phyloP scores from a whole-genome alignment of 2,888 invertebrate genomes.

The Bellardia bayeri region DNA sequence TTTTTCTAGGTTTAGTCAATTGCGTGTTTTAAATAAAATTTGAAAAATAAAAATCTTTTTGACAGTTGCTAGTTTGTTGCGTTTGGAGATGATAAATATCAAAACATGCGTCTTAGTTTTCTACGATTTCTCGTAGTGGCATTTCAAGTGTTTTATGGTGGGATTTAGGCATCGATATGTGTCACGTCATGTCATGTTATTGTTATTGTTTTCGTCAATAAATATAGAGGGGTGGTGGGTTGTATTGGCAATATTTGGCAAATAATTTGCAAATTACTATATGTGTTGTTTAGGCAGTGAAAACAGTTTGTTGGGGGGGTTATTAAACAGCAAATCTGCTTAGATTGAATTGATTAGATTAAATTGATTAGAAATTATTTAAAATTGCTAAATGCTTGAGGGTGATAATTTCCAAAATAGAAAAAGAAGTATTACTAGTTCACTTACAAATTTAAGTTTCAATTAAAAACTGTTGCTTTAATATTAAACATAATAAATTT shows the following conservation, averaged over 20 bases:
- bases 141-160: constrained; percentile 68
- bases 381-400: constrained; percentile 1
- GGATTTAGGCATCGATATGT: constrained; percentile 42
- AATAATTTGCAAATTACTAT: constrained; percentile 52
- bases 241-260: constrained; percentile 51
- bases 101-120: constrained; percentile 18
- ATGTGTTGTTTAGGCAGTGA: not conserved
- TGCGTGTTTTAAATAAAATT: constrained; percentile 62
- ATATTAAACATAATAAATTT: no score
- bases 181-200: constrained; percentile 31
- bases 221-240: not conserved
- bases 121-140: constrained; percentile 16
- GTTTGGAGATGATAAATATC: constrained; percentile 48
- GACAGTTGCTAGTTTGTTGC: constrained; percentile 58
- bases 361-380: constrained; percentile 58
- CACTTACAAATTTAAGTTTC: no score
- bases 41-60: constrained; percentile 42
- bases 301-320: not conserved
- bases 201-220: not conserved
- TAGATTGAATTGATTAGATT: constrained; percentile 57
- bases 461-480: no score
- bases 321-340: constrained; percentile 63
- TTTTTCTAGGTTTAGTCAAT: constrained; percentile 33
- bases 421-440: no score
- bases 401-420: not conserved